phyloP scores from a whole-genome alignment of 2,113 vertebrate species.

The Sinocyclocheilus maitianheensis region DNA sequence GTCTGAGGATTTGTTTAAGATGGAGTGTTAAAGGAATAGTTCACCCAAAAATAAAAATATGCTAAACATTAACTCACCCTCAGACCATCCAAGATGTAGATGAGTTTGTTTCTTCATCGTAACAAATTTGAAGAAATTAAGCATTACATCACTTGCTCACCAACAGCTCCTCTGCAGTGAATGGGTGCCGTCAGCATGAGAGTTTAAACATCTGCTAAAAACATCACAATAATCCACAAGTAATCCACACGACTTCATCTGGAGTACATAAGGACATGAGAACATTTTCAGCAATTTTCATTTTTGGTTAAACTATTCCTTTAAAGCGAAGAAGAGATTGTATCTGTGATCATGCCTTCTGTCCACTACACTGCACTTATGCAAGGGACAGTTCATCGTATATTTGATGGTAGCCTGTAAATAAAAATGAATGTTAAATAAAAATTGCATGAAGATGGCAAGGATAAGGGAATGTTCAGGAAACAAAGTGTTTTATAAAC shows the following conservation, averaged over 20 bases:
- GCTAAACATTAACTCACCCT: not conserved
- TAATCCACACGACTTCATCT: too few relatives aligned
- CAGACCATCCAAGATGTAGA: not conserved
- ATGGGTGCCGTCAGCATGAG: not conserved
- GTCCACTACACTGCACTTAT: not conserved
- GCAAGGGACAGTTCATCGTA: not conserved
- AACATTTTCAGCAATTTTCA: not conserved
- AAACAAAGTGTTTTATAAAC: constrained; percentile 26
- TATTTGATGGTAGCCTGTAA: not conserved
- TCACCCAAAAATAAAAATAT: not conserved
- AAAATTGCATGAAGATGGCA: constrained; percentile 13
- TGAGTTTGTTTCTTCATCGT: too few relatives aligned
- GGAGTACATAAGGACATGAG: too few relatives aligned
- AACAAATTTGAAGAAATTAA: not conserved
- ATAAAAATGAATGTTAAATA: not conserved
- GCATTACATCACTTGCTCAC: not conserved
- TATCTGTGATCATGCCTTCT: not conserved
- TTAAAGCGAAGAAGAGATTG: not conserved
- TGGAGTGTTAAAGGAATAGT: not conserved
- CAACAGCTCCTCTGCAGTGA: not conserved
- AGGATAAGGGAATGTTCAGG: constrained; percentile 35
- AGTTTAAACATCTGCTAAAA: too few relatives aligned
- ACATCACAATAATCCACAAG: not conserved
- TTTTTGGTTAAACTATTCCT: not conserved
- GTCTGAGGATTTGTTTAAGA: not conserved